Evolutionary conservation across 2,797 vertebrate species (phyloP).

Genomic region (Cuniculus paca): DNA sequence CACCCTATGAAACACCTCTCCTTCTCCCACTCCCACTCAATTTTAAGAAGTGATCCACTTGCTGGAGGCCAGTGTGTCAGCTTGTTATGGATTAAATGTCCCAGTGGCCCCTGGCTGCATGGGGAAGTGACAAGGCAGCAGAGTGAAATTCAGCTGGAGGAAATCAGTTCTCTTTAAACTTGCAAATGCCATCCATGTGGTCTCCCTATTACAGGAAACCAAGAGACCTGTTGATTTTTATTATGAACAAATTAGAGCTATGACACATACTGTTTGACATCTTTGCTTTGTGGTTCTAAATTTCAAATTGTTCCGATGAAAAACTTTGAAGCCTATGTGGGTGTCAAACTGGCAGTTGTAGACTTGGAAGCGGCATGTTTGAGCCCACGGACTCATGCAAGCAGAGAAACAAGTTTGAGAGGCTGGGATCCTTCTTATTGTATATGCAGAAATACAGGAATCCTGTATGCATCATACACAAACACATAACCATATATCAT

Average conservation of each 20-base stretch:
- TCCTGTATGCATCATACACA: accelerated
- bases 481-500: not conserved
- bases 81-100: not conserved
- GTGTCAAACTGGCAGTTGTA: not conserved
- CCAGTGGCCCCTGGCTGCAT: not conserved
- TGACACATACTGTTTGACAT: not conserved
- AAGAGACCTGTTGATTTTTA: conserved; percentile 23
- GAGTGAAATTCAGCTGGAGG: not conserved
- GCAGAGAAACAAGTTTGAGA: not conserved
- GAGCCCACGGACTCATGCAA: not conserved
- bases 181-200: not conserved
- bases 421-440: not conserved
- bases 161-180: not conserved
- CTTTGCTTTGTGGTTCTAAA: not conserved
- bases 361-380: not conserved
- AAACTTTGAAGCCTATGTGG: not conserved
- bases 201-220: not conserved
- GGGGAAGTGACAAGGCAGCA: not conserved
- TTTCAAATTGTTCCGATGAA: conserved; percentile 25
- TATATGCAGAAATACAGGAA: not conserved
- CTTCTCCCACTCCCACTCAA: not conserved
- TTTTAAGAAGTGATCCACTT: not conserved
- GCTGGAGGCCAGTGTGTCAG: not conserved
- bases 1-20: not conserved
- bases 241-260: conserved; percentile 7